Base-by-base conservation (phyloP, 1,140 invertebrate genomes). In the Saxidomus purpurata region DNA sequence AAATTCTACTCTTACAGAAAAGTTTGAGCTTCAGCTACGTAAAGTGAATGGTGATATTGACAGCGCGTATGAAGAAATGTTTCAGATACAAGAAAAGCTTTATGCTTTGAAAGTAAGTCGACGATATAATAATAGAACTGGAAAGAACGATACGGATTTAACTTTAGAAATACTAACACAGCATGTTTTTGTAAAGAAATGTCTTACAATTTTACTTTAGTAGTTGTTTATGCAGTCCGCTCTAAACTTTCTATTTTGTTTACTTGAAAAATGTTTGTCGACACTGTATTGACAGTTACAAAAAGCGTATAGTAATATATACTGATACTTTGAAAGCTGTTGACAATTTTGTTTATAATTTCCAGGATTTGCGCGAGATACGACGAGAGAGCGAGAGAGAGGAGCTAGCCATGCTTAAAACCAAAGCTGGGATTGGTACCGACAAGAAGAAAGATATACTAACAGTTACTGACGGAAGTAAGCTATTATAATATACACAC, bases 1-100 rank as follows among this genome's bases (percentile, higher is more conserved):
- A n/a, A n/a, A n/a, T 43, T 43, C 4, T 43, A 43, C 15, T 43
- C 43, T 84, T 84, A 15, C 31, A 85, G 83, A 59, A 52, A 43
- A 55, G 15, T 43, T 85, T 6, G 43, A 76, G 83, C 17, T 76
- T 36, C 67, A 71, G 43, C 31, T 85, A 19, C 25, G 19, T 19
- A 49, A 52, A 15, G 47, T 85, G 9, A 85, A 85, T 17, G 9
- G 13, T n/a, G 69, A 85, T 22, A 71, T 85, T 13, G 83, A 85
- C 25, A 47, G 25, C 2, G 25, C 49, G 15, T 85, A 85, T 40
- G 83, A 85, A 25, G 63, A 71, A 36, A 13, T 74, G 40, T 85
- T 74, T 40, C 67, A 85, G 22, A 67, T 69, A 17, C 38, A 85
- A 28, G 69, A 85, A 52, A 74, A 55, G 49, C 67, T 85, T 2